These are phyloP conservation scores for Ochotona curzoniae DNA, from an alignment of 2,113 vertebrate species.

Conservation along the genomic window DNA sequence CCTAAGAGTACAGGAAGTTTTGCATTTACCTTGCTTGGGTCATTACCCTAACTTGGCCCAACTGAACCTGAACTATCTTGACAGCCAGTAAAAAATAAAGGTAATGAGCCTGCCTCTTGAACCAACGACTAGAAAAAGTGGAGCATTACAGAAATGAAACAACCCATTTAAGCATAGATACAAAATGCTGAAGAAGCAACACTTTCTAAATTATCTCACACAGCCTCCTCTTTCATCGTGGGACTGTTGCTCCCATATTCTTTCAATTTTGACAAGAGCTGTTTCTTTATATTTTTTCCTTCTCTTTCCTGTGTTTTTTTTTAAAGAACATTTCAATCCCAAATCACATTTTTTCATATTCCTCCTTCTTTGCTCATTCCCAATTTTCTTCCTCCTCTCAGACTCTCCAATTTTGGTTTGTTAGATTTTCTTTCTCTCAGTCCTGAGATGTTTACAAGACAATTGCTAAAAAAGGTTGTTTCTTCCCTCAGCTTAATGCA, in stretches of 20 bases:
- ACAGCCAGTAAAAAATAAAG: constrained; percentile 41
- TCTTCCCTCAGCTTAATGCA: background rate
- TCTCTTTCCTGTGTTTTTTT: background rate
- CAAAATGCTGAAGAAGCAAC: background rate
- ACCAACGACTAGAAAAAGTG: background rate
- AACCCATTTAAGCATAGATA: background rate
- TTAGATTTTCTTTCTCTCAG: background rate
- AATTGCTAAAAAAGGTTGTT: background rate
- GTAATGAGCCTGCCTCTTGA: constrained; percentile 22
- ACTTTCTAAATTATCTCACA: constrained; percentile 5
- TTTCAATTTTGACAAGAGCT: background rate
- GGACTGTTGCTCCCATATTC: background rate
- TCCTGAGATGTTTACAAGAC: background rate
- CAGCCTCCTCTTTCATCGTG: background rate
- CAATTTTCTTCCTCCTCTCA: background rate
- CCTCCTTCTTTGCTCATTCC: background rate
- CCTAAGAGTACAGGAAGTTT: constrained; percentile 51
- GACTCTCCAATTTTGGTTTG: background rate
- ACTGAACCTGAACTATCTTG: constrained; percentile 19
- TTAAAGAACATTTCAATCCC: background rate
- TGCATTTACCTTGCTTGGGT: constrained; percentile 58
- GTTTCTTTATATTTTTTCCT: background rate
- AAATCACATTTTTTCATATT: background rate
- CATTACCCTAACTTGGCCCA: constrained; percentile 57
- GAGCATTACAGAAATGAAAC: background rate